These are phyloP conservation scores for Nymphalis io DNA, from an alignment of 1,140 invertebrate species.

Conservation along the genomic window DNA sequence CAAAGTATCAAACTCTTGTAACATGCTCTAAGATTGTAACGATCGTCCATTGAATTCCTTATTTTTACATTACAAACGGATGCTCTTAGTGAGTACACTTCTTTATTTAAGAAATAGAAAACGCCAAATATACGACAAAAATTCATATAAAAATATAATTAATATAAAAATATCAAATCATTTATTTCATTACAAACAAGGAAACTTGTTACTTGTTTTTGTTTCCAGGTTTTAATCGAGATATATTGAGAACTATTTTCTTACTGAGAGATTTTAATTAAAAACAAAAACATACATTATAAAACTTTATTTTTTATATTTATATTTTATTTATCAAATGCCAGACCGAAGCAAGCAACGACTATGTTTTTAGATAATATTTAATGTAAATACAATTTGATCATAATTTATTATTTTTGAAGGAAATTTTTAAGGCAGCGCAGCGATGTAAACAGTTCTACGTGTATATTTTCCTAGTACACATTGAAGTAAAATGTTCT, in stretches of 20 bases:
- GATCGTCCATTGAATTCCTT: too few relatives aligned
- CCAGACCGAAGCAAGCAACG: not conserved
- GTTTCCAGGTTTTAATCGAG: too few relatives aligned
- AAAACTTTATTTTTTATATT: too few relatives aligned
- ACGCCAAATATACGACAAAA: not conserved
- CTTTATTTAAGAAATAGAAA: too few relatives aligned
- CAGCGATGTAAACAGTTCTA: not conserved
- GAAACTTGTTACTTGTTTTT: not conserved
- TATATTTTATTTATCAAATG: too few relatives aligned
- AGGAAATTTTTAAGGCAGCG: not conserved
- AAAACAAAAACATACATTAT: too few relatives aligned
- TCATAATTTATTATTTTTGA: not conserved
- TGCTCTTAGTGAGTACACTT: too few relatives aligned
- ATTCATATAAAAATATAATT: conserved; percentile 1
- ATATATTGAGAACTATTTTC: too few relatives aligned
- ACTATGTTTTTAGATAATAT: not conserved
- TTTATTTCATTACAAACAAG: not conserved
- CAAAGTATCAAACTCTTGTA: too few relatives aligned
- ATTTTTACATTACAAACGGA: too few relatives aligned
- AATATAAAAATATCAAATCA: not conserved
- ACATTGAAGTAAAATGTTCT: conserved; percentile 8
- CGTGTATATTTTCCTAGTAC: conserved; percentile 14
- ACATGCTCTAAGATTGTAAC: too few relatives aligned
- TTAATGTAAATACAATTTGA: not conserved
- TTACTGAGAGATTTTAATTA: too few relatives aligned